Conservation (phyloP, 2,113 vertebrate genomes). For the Microcebus tavaratra region DNA sequence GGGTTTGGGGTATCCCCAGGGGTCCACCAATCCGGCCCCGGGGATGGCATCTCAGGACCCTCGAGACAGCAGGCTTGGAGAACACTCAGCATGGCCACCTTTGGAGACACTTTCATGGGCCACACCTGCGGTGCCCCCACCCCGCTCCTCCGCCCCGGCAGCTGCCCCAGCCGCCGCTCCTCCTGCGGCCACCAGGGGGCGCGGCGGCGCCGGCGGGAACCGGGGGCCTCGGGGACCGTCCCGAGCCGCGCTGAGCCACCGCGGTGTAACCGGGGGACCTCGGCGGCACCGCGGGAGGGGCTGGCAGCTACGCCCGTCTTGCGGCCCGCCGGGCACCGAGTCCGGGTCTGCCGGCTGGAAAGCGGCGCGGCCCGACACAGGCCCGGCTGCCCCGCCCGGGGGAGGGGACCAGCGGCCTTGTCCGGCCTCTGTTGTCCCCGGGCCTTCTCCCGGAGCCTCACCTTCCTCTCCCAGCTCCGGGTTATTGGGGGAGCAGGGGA, state of each 20-base stretch:
- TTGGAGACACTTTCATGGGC: too few species aligned
- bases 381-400: not conserved
- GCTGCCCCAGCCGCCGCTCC: too few species aligned
- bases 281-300: rapidly evolving
- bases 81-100: not conserved
- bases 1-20: not conserved
- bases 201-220: not conserved
- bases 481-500: rapidly evolving
- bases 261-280: not conserved
- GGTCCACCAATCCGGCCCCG: not conserved
- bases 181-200: not conserved
- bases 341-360: not conserved
- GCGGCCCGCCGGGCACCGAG: not conserved
- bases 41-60: not conserved
- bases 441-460: not conserved
- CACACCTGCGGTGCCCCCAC: rapidly evolving
- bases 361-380: not conserved
- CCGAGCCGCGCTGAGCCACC: not conserved
- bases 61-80: not conserved
- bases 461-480: not conserved
- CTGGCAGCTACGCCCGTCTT: not conserved
- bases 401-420: not conserved
- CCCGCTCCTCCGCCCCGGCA: too few species aligned
- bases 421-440: not conserved
- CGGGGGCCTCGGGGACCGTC: not conserved